These are phyloP conservation scores for Drosophila ogumai DNA, from an alignment of 1,140 invertebrate species.

Conservation along the genomic window DNA sequence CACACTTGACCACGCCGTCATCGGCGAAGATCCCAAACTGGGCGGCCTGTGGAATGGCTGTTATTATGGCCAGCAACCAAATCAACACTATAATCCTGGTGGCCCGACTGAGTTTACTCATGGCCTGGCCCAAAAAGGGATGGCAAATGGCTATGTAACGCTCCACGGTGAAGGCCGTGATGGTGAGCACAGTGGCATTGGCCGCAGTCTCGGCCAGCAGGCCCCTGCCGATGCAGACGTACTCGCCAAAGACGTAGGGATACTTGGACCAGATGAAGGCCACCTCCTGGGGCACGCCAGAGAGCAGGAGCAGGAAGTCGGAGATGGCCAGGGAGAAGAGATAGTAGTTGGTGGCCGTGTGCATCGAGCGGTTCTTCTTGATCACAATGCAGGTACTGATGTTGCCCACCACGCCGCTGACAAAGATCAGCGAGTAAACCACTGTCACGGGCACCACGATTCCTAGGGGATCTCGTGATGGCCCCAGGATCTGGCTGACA, in stretches of 20 bases:
- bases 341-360: conserved; percentile 97
- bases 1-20: conserved; percentile 85
- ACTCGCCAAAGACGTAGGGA: conserved; percentile 94
- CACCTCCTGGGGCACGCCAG: conserved; percentile 93
- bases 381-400: conserved; percentile 97
- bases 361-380: conserved; percentile 95
- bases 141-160: conserved; percentile 97
- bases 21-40: conserved; percentile 88
- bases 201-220: conserved; percentile 95
- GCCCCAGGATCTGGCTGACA: conserved; percentile 45
- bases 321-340: conserved; percentile 97
- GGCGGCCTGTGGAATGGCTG: conserved; percentile 92
- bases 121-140: conserved; percentile 94
- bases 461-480: conserved; percentile 88
- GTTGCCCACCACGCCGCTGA: conserved; percentile 95
- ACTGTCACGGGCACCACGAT: conserved; percentile 92
- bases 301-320: conserved; percentile 94
- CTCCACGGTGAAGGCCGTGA: conserved; percentile 97
- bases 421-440: conserved; percentile 93
- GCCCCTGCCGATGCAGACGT: conserved; percentile 93
- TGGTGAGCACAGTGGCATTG: conserved; percentile 96
- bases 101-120: conserved; percentile 91
- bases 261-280: conserved; percentile 94
- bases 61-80: conserved; percentile 89
- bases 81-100: conserved; percentile 88